Base-by-base conservation (phyloP, 2,797 vertebrate species). In the Muraenolepis orangiensis region DNA sequence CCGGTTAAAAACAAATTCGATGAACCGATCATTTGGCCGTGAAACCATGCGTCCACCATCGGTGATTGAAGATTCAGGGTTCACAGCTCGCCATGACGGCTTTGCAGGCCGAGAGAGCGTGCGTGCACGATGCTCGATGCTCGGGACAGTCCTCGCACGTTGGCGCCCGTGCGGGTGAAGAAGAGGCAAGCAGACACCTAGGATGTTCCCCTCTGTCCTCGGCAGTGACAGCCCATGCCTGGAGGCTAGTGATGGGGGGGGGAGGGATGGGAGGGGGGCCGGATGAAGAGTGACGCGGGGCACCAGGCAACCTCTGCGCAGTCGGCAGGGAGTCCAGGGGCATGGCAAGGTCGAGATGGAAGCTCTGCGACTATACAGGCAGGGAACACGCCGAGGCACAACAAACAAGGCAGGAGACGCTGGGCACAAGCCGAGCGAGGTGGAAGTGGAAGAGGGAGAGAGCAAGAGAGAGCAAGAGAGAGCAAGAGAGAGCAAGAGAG, bases 211-310 rank as follows among this genome's bases (percentile, higher is more conserved):
- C 2, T n/a, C 51, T 61, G 2, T 10, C 66, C 77, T 80, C 80
- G 72, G 84, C 80, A 23, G 16, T n/a, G 32, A 78, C 80, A 80
- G 77, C 72, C 72, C 66, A 61, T 57, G 81, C 85, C 81, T 0
- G 16, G 28, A 83, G 84, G 87, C 83, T 84, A 81, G 77, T 80
- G 80, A 81, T 79, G 69, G 78, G 78, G 42, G 76, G 83, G 73
- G 11, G 23, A 34, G 67, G 32, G 32, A 34, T 34, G n/a, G n/a
- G n/a, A n/a, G n/a, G n/a, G n/a, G n/a, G n/a, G n/a, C n/a, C n/a
- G n/a, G n/a, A n/a, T n/a, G 51, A 61, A 2, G 51, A 11, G 51
- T 26, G 51, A 61, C n/a, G 51, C 12, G 51, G 8, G 51, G 51
- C 51, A 61, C 51, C 46, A 57, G 51, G 51, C 51, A 61, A 23